phyloP scores from a whole-genome alignment of 1,140 invertebrate species.

The Formica exsecta region DNA sequence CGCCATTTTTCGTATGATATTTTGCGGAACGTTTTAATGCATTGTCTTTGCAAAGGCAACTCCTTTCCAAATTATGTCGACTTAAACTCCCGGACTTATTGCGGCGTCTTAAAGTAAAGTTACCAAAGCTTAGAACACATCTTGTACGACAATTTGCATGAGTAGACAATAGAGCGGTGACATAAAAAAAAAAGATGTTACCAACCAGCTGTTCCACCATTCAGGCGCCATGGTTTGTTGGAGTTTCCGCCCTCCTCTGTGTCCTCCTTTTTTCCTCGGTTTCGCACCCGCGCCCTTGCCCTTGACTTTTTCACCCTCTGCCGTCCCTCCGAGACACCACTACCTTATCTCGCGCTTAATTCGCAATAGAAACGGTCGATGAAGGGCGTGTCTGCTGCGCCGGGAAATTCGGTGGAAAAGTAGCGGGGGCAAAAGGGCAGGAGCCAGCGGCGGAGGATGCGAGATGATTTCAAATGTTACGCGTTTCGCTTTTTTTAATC shows the following conservation, averaged over 20 bases:
- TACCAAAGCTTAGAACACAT: slow-evolving; percentile 48
- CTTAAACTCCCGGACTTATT: slow-evolving; percentile 19
- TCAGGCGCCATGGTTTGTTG: slow-evolving; percentile 39
- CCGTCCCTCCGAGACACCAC: slow-evolving; percentile 55
- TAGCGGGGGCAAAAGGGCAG: slow-evolving; percentile 39
- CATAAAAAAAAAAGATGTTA: slow-evolving; percentile 55
- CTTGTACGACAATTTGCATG: slow-evolving; percentile 58
- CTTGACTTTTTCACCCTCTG: slow-evolving; percentile 72
- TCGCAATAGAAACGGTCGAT: slow-evolving; percentile 73
- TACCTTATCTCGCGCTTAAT: slow-evolving; percentile 74
- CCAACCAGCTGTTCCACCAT: slow-evolving; percentile 55
- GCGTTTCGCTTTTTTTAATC: slow-evolving; percentile 52
- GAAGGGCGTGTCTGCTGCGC: slow-evolving; percentile 68
- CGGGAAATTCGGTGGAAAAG: slow-evolving; percentile 51
- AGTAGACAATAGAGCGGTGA: slow-evolving; percentile 58
- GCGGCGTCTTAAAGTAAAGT: slow-evolving; percentile 40
- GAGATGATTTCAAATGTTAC: slow-evolving; percentile 44
- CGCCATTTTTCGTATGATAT: no score
- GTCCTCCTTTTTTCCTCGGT: slow-evolving; percentile 53
- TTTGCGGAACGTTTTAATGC: neutral
- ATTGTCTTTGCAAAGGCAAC: neutral
- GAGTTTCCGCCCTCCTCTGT: slow-evolving; percentile 37
- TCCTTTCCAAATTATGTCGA: neutral
- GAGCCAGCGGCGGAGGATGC: neutral
- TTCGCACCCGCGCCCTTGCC: slow-evolving; percentile 69